phyloP scores from a whole-genome alignment of 2,113 vertebrate species.

The Rattus norvegicus region DNA sequence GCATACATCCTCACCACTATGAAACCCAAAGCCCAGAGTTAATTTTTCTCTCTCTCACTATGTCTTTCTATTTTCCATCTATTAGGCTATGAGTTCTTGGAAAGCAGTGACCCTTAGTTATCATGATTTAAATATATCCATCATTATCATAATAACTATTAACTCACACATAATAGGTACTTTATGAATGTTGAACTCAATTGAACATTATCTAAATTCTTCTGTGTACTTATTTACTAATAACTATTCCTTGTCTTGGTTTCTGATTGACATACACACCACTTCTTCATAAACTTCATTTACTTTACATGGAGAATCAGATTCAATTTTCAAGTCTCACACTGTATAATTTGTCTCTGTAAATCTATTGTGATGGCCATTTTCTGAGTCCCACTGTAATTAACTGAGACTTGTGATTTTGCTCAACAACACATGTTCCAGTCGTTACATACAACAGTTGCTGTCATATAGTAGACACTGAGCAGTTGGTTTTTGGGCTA shows the following conservation, averaged over 20 bases:
- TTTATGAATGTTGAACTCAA: not conserved
- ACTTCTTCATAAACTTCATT: not conserved
- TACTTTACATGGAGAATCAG: not conserved
- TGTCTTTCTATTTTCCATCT: not conserved
- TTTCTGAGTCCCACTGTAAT: not conserved
- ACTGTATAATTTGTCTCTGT: conserved; percentile 6
- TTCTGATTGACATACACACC: not conserved
- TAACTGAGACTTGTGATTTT: conserved; percentile 15
- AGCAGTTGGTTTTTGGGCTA: not conserved
- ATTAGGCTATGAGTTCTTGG: not conserved
- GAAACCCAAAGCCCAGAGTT: not conserved
- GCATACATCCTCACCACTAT: not conserved
- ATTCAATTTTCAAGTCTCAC: not conserved
- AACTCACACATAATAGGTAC: not conserved
- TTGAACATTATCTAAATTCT: not conserved
- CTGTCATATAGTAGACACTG: not conserved
- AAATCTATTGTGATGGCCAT: not conserved
- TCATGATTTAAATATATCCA: not conserved
- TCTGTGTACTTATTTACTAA: not conserved
- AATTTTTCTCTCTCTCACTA: not conserved
- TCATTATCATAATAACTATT: not conserved
- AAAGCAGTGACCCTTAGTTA: not conserved
- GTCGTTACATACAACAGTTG: not conserved
- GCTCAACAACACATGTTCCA: not conserved
- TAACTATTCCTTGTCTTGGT: not conserved